A percentile compares a stretch with the other conserved stretches of the same genome.
These are phyloP conservation scores for Ctenomys sociabilis DNA, from an alignment of 2,113 vertebrate species.

Conservation along the genomic window DNA sequence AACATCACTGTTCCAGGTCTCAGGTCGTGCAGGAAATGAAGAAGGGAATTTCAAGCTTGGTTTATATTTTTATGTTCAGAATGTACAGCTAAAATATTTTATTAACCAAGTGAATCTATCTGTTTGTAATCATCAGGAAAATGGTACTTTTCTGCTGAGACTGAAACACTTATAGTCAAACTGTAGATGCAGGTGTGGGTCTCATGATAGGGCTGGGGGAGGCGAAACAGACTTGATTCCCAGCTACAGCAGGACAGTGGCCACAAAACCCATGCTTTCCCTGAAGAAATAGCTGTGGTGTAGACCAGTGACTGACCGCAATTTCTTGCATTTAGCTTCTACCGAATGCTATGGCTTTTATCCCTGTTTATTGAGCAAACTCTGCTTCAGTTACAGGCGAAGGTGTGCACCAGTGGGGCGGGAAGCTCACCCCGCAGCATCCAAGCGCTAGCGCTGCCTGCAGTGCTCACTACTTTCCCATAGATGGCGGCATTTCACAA, in stretches of 20 bases:
- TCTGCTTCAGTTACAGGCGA: conserved; percentile 36
- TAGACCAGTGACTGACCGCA: not conserved
- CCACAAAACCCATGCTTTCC: not conserved
- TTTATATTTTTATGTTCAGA: not conserved
- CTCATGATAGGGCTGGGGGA: not conserved
- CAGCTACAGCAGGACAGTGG: not conserved
- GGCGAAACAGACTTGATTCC: not conserved
- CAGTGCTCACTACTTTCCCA: conserved; percentile 79
- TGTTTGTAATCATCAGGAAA: not conserved
- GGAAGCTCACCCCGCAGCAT: not conserved
- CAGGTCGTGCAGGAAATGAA: not conserved
- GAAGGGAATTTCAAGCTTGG: not conserved
- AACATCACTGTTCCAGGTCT: not conserved
- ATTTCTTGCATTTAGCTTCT: conserved; percentile 14
- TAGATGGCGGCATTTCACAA: conserved; percentile 98
- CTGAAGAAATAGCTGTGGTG: conserved; percentile 47
- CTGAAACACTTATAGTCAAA: not conserved
- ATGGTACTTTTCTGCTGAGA: not conserved
- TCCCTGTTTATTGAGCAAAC: conserved; percentile 66
- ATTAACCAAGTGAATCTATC: not conserved
- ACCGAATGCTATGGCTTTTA: conserved; percentile 69
- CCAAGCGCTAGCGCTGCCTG: accelerated
- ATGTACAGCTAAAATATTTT: not conserved
- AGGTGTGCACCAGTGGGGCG: not conserved
- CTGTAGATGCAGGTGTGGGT: not conserved